A percentile compares a stretch with the other conserved stretches of the same genome.
phyloP scores from a whole-genome alignment of 2,797 vertebrate genomes.

The Crax fasciolata region DNA sequence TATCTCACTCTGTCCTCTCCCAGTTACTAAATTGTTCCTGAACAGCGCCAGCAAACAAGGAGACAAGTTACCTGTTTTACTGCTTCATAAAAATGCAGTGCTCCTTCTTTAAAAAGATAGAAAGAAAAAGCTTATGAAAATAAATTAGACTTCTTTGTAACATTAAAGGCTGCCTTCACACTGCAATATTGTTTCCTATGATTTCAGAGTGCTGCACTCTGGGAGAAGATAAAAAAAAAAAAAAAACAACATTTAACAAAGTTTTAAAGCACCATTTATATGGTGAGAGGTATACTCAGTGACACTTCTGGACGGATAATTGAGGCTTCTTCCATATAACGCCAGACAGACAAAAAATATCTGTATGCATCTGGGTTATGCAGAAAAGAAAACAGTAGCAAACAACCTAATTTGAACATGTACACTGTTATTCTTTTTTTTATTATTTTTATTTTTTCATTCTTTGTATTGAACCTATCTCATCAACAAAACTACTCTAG shows the following conservation, averaged over 20 bases:
- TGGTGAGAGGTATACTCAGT: neutral
- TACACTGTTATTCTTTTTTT: neutral
- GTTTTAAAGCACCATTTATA: neutral
- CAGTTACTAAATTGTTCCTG: neutral
- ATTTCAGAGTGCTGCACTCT: neutral
- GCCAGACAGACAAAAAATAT: accelerated
- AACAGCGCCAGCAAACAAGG: neutral
- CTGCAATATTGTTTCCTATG: neutral
- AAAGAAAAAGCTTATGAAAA: conserved; percentile 38
- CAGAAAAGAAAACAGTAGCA: accelerated
- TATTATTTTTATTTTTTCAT: neutral
- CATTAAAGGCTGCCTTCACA: neutral
- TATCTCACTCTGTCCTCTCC: neutral
- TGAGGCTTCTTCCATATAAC: neutral
- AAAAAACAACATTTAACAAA: neutral
- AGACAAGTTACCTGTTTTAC: neutral
- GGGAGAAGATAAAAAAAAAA: neutral
- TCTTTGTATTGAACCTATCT: neutral
- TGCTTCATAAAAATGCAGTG: neutral
- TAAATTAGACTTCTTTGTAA: neutral
- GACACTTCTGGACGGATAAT: neutral
- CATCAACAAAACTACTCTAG: neutral
- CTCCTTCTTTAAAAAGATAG: neutral
- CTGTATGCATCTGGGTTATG: neutral
- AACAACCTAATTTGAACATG: neutral